Evolutionary conservation across 2,797 vertebrate species (phyloP).

Genomic region (Carcharodon carcharias): DNA sequence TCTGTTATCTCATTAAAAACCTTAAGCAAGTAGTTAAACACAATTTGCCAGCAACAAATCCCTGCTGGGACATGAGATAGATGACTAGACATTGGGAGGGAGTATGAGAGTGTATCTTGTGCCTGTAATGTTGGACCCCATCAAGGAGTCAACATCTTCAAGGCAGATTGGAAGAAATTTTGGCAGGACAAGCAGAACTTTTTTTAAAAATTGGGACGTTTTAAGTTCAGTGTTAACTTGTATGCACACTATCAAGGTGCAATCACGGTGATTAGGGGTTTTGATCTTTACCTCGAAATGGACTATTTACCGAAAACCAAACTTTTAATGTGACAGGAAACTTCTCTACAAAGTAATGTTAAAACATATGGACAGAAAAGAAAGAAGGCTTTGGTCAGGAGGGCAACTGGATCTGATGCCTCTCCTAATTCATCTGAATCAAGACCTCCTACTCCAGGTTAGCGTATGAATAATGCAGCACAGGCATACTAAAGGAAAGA

Average conservation of each 20-base stretch:
- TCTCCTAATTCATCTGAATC: background rate
- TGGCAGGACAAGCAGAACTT: background rate
- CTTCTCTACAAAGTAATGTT: background rate
- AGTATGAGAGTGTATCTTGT: background rate
- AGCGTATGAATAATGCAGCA: background rate
- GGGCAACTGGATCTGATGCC: background rate
- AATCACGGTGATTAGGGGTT: background rate
- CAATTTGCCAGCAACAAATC: background rate
- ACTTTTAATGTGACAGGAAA: background rate
- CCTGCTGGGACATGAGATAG: background rate
- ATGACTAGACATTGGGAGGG: background rate
- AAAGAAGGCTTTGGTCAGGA: background rate
- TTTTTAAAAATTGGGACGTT: background rate
- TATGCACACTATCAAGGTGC: background rate
- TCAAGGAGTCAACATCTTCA: background rate
- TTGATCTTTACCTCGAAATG: background rate
- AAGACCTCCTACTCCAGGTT: conserved; percentile 9
- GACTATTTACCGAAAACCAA: background rate
- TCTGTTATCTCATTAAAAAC: too few relatives aligned
- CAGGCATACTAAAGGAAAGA: background rate
- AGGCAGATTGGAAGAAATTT: background rate
- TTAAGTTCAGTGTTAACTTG: background rate
- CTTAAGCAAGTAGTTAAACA: too few relatives aligned
- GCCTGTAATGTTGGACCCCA: background rate
- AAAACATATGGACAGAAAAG: background rate